phyloP scores from a whole-genome alignment of 2,797 vertebrate species.

The Borostomias antarcticus region DNA sequence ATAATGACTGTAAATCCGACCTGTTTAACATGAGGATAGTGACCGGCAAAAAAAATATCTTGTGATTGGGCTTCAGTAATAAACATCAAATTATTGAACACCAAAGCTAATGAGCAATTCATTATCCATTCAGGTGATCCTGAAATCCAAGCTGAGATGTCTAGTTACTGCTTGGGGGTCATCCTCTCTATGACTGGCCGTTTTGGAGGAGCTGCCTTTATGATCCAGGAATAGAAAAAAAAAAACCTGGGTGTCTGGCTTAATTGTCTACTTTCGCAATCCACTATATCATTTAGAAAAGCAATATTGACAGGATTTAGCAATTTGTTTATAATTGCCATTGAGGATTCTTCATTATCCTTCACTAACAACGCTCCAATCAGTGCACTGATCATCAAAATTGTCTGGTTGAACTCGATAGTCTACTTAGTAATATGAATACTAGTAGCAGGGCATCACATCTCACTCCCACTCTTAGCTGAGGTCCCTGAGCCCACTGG shows the following conservation, averaged over 20 bases:
- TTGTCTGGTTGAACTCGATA: constrained; percentile 28
- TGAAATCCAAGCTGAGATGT: constrained; percentile 29
- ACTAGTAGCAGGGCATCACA: too few relatives aligned
- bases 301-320: constrained; percentile 13
- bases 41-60: constrained; percentile 15
- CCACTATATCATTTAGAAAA: constrained; percentile 2
- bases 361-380: constrained; percentile 21
- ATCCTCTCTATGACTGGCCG: not conserved
- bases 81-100: constrained; percentile 41
- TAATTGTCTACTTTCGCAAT: constrained; percentile 17
- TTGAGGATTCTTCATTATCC: constrained; percentile 39
- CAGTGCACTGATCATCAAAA: constrained; percentile 51
- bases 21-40: constrained; percentile 33
- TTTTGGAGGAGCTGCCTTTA: not conserved
- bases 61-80: constrained; percentile 21
- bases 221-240: constrained; percentile 6
- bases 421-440: too few relatives aligned
- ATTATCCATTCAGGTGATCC: constrained; percentile 32
- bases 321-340: constrained; percentile 19
- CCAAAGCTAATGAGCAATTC: constrained; percentile 32
- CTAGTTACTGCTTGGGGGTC: constrained; percentile 9
- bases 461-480: constrained; percentile 6
- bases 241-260: constrained; percentile 5
- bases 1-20: constrained; percentile 11
- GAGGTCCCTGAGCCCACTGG: constrained; percentile 35